Conservation (phyloP, 2,888 invertebrate species). For the Phlogophora meticulosa region DNA sequence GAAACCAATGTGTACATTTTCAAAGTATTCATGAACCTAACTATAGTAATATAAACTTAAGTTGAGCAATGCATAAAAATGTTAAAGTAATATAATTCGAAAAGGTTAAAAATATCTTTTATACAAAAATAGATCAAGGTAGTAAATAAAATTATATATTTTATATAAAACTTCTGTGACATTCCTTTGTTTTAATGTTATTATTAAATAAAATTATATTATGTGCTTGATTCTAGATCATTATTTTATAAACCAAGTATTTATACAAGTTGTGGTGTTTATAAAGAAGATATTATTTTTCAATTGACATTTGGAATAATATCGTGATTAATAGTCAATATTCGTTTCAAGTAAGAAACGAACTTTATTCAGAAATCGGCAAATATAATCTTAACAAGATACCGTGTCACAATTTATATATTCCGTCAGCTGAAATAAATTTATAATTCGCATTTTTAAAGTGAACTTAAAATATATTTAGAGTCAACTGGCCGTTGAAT, state of each 20-base stretch:
- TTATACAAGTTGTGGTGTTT: not conserved
- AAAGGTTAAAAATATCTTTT: constrained; percentile 41
- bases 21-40: constrained; percentile 43
- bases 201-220: not conserved
- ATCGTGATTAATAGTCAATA: not conserved
- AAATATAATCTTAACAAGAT: constrained; percentile 13
- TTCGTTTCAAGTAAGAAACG: not conserved
- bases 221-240: not conserved
- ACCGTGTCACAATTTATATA: not conserved
- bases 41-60: constrained; percentile 59
- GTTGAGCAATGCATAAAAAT: constrained; percentile 59
- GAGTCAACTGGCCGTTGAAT: constrained; percentile 7
- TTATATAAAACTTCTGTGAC: constrained; percentile 43
- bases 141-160: constrained; percentile 44
- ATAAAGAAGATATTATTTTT: not conserved
- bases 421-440: not conserved
- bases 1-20: constrained; percentile 42
- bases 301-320: constrained; percentile 16
- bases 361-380: not conserved
- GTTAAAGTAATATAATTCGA: constrained; percentile 53
- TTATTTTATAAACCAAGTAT: not conserved
- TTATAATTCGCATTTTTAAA: constrained; percentile 12
- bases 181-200: constrained; percentile 22
- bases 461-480: constrained; percentile 4
- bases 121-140: constrained; percentile 47